phyloP scores from a whole-genome alignment of 37 sponge, comb jelly and placozoan genomes.

The Dysidea cf. avara region DNA sequence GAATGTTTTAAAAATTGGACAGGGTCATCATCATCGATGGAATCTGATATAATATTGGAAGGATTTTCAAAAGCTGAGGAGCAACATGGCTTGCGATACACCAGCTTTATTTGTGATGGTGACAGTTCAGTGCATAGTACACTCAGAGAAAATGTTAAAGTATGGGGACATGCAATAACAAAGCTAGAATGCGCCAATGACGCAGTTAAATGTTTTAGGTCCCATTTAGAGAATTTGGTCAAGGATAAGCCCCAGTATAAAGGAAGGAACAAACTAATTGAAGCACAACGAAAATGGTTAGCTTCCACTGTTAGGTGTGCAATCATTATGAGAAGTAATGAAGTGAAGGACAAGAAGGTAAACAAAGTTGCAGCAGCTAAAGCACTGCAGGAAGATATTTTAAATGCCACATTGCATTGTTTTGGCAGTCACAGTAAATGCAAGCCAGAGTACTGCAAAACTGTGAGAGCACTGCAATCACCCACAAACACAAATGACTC shows the following conservation, averaged over 20 bases:
- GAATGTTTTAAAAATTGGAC: constrained; percentile 19
- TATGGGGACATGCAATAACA: background rate
- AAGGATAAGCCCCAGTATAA: constrained; percentile 27
- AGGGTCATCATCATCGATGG: constrained; percentile 30
- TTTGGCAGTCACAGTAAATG: constrained; percentile 39
- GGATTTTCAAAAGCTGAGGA: constrained; percentile 12
- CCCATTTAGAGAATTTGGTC: background rate
- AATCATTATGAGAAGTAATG: constrained; percentile 19
- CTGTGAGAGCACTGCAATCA: no score
- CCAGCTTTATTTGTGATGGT: background rate
- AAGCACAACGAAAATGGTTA: constrained; percentile 6
- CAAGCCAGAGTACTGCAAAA: no score
- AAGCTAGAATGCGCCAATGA: constrained; percentile 25
- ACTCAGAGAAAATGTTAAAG: background rate
- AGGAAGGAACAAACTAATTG: constrained; percentile 14
- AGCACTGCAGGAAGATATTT: constrained; percentile 23
- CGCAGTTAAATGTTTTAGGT: constrained; percentile 17
- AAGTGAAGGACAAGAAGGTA: no score
- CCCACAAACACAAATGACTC: no score
- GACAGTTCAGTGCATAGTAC: constrained; percentile 14
- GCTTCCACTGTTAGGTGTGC: constrained; percentile 17
- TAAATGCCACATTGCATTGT: constrained; percentile 19
- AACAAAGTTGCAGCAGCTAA: background rate
- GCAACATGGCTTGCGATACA: constrained; percentile 1
- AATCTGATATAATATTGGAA: constrained; percentile 21